Conservation (phyloP, 2,888 invertebrate genomes). For the Tiliacea aurago region DNA sequence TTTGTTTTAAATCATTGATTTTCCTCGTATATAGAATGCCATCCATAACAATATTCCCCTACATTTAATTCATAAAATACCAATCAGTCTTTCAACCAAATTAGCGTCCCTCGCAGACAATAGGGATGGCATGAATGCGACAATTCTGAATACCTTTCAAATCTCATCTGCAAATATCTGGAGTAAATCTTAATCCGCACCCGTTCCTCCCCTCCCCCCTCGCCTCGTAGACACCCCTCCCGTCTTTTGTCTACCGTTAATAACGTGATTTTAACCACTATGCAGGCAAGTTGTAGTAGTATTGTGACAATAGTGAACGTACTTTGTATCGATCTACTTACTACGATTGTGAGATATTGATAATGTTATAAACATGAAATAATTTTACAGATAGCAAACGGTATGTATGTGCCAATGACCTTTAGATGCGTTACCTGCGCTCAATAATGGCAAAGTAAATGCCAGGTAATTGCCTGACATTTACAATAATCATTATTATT, state of each 20-base stretch:
- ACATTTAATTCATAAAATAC: slow-evolving; percentile 43
- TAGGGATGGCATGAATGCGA: slow-evolving; percentile 68
- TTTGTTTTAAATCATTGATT: neutral
- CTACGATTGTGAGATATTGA: too few relatives aligned
- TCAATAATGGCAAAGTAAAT: too few relatives aligned
- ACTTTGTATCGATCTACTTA: neutral
- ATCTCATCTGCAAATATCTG: slow-evolving; percentile 86
- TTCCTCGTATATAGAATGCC: neutral
- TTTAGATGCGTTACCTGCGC: too few relatives aligned
- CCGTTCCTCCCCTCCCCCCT: slow-evolving; percentile 43
- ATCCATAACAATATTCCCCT: neutral
- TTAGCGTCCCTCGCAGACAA: slow-evolving; percentile 75
- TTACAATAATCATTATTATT: too few relatives aligned
- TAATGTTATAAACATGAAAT: too few relatives aligned
- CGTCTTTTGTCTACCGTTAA: slow-evolving; percentile 66
- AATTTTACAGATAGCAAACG: too few relatives aligned
- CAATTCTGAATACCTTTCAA: slow-evolving; percentile 77
- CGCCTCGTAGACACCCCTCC: slow-evolving; percentile 41
- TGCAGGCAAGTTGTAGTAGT: slow-evolving; percentile 32
- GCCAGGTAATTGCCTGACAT: too few relatives aligned
- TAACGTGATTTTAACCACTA: slow-evolving; percentile 63
- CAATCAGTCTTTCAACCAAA: slow-evolving; percentile 67
- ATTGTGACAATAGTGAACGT: neutral
- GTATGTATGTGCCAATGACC: too few relatives aligned
- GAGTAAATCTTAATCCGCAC: slow-evolving; percentile 84